Conservation (phyloP, 2,888 invertebrate genomes). For the Chrysotoxum bicinctum region DNA sequence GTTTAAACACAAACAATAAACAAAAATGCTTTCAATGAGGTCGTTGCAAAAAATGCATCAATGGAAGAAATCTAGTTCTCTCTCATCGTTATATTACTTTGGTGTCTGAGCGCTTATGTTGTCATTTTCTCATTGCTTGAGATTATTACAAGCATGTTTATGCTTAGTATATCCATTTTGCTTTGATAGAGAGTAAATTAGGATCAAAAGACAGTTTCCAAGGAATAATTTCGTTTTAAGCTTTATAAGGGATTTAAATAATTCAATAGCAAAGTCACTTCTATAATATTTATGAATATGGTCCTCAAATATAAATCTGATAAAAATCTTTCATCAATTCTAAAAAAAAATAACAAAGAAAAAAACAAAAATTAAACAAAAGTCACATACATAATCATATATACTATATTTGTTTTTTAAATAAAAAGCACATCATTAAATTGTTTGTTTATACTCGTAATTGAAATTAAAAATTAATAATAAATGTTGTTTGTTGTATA, state of each 20-base stretch:
- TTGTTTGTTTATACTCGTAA: conserved; percentile 51
- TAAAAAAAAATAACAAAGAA: conserved; percentile 3
- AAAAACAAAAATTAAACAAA: conserved; percentile 29
- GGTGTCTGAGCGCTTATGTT: no score
- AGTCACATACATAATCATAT: conserved; percentile 12
- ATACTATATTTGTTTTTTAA: conserved; percentile 32
- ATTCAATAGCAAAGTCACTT: conserved; percentile 33
- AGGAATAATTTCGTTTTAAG: background rate
- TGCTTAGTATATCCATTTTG: no score
- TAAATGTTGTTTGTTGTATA: conserved; percentile 50
- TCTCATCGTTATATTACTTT: no score
- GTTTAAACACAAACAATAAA: no score
- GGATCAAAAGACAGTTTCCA: background rate
- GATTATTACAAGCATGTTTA: no score
- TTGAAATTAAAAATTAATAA: conserved; percentile 58
- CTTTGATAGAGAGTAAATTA: no score
- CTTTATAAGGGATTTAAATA: background rate
- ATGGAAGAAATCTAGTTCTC: no score
- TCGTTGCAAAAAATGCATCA: no score
- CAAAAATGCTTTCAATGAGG: no score
- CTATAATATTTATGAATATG: background rate
- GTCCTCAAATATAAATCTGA: conserved; percentile 15
- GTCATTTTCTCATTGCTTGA: no score
- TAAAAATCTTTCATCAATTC: conserved; percentile 1
- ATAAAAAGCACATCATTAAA: conserved; percentile 67